These are phyloP conservation scores for Caenorhabditis latens DNA, from an alignment of 1,140 invertebrate genomes.

Conservation along the genomic window DNA sequence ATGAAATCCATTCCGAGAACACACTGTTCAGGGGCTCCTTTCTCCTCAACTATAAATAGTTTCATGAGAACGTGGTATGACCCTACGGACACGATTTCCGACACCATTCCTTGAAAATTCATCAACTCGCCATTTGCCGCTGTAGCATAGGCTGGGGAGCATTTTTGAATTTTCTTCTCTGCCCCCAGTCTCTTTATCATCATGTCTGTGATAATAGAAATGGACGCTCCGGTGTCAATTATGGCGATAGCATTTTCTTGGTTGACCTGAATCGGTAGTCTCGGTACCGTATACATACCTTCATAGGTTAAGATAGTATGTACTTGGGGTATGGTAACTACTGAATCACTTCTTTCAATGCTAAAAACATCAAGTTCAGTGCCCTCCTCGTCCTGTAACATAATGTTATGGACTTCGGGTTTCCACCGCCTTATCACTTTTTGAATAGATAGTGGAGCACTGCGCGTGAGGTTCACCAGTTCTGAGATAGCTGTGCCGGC, in stretches of 20 bases:
- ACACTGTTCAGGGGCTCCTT: neutral
- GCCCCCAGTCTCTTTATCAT: too few relatives aligned
- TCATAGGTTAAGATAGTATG: neutral
- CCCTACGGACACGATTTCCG: too few relatives aligned
- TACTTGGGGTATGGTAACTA: neutral
- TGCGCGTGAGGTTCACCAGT: neutral
- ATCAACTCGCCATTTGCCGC: too few relatives aligned
- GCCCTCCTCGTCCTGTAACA: neutral
- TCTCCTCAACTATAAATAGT: neutral
- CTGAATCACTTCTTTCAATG: neutral
- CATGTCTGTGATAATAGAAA: neutral
- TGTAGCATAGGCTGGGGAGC: too few relatives aligned
- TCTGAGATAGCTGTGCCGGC: neutral
- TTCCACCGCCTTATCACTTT: neutral
- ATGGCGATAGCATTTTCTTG: neutral
- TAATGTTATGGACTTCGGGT: constrained; percentile 1
- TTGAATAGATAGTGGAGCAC: neutral
- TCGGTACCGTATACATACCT: neutral
- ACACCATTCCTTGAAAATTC: too few relatives aligned
- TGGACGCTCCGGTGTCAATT: neutral
- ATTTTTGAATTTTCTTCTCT: too few relatives aligned
- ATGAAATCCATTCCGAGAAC: neutral
- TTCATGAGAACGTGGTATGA: neutral
- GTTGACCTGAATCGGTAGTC: neutral
- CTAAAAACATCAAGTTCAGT: neutral